phyloP scores from a whole-genome alignment of 2,888 invertebrate genomes.

The Apamea anceps region DNA sequence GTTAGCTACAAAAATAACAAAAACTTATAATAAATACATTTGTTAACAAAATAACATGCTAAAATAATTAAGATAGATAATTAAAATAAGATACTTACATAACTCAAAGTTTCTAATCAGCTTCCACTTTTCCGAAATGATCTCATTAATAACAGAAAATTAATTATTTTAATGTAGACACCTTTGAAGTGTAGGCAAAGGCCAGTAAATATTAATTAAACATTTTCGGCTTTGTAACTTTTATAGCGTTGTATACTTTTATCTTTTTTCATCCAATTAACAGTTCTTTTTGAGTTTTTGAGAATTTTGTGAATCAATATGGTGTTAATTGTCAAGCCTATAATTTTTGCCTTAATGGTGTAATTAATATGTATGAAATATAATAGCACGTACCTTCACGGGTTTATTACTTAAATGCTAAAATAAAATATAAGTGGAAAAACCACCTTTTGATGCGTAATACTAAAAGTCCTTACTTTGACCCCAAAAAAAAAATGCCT shows the following conservation, averaged over 20 bases:
- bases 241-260: conserved; percentile 45
- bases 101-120: conserved; percentile 71
- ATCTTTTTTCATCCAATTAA: conserved; percentile 56
- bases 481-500: neutral
- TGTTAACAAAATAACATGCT: conserved; percentile 18
- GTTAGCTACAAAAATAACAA: neutral
- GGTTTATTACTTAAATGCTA: too few relatives aligned
- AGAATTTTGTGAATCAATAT: conserved; percentile 33
- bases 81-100: conserved; percentile 60
- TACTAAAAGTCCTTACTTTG: neutral
- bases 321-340: conserved; percentile 31
- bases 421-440: neutral
- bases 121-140: conserved; percentile 67
- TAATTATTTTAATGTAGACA: conserved; percentile 72
- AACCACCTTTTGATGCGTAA: neutral
- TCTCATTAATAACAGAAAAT: conserved; percentile 72
- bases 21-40: neutral
- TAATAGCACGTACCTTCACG: neutral
- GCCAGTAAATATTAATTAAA: conserved; percentile 72
- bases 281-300: conserved; percentile 55
- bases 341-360: conserved; percentile 40
- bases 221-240: conserved; percentile 64
- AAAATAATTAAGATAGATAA: conserved; percentile 47
- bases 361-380: conserved; percentile 14
- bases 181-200: conserved; percentile 72